These are phyloP conservation scores for Melanotaenia trifasciata DNA, from an alignment of 2,797 vertebrate genomes.

Conservation along the genomic window DNA sequence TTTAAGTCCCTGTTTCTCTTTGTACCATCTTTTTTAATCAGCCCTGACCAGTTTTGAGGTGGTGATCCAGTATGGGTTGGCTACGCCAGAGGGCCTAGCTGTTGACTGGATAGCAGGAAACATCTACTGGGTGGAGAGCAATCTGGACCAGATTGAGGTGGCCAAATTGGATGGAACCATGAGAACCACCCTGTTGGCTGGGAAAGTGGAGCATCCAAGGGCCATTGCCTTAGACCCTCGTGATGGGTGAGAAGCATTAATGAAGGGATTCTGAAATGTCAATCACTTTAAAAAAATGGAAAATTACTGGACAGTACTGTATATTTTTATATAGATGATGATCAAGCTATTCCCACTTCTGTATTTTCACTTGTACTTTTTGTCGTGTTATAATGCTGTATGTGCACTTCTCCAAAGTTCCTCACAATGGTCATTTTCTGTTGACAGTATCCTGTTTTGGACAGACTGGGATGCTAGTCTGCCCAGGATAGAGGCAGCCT, in stretches of 20 bases:
- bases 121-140: constrained; percentile 99
- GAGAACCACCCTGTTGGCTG: constrained; percentile 93
- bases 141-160: constrained; percentile 98
- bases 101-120: constrained; percentile 99
- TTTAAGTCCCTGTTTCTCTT: neutral
- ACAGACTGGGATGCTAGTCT: constrained; percentile 97
- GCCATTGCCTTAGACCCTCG: constrained; percentile 96
- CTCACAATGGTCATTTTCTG: constrained; percentile 26
- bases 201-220: constrained; percentile 95
- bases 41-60: constrained; percentile 97
- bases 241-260: constrained; percentile 86
- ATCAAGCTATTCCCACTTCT: neutral
- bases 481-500: constrained; percentile 95
- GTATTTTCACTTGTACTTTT: neutral
- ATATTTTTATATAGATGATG: neutral
- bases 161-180: constrained; percentile 96
- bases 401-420: constrained; percentile 10
- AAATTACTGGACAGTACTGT: neutral
- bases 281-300: neutral
- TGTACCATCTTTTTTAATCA: constrained; percentile 50
- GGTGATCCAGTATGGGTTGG: constrained; percentile 96
- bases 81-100: constrained; percentile 95
- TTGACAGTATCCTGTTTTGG: constrained; percentile 94
- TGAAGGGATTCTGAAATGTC: neutral
- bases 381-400: neutral